These are phyloP conservation scores for Tolypeutes matacus DNA, from an alignment of 2,797 vertebrate genomes.

Conservation along the genomic window DNA sequence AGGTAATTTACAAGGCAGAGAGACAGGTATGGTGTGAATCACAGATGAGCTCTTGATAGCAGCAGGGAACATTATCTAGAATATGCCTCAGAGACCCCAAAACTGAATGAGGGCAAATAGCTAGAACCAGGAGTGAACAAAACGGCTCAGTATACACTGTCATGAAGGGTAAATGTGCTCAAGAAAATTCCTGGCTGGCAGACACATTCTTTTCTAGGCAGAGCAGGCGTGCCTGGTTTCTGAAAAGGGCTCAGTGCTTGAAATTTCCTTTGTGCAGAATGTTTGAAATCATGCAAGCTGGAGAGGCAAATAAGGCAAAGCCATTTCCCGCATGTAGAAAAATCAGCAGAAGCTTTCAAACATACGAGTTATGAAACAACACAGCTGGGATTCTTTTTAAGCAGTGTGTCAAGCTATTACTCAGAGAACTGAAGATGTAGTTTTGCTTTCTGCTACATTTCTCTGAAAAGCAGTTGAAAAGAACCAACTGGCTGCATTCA, in stretches of 20 bases:
- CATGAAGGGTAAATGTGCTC: not conserved
- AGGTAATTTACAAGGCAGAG: not conserved
- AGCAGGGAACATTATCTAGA: not conserved
- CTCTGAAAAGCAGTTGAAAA: slow-evolving; percentile 51
- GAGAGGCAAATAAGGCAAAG: slow-evolving; percentile 66
- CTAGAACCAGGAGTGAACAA: accelerated
- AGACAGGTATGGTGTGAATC: no score
- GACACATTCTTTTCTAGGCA: not conserved
- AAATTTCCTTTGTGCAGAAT: slow-evolving; percentile 72
- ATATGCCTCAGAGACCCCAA: not conserved
- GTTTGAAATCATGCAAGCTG: slow-evolving; percentile 62
- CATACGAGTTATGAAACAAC: slow-evolving; percentile 59
- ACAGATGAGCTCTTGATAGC: accelerated
- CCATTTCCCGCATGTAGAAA: slow-evolving; percentile 65
- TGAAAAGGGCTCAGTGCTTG: slow-evolving; percentile 52
- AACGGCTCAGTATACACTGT: not conserved
- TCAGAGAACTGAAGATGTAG: slow-evolving; percentile 31
- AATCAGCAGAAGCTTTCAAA: slow-evolving; percentile 73
- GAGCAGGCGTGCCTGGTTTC: not conserved
- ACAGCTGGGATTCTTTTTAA: slow-evolving; percentile 71
- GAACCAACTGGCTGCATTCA: not conserved
- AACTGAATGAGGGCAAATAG: accelerated
- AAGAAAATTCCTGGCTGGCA: not conserved
- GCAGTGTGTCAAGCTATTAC: slow-evolving; percentile 48
- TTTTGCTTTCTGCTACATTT: slow-evolving; percentile 68